A percentile compares a stretch with the other conserved stretches of the same genome.
These are phyloP conservation scores for Connochaetes taurinus DNA, from an alignment of 2,113 vertebrate species.

Conservation along the genomic window DNA sequence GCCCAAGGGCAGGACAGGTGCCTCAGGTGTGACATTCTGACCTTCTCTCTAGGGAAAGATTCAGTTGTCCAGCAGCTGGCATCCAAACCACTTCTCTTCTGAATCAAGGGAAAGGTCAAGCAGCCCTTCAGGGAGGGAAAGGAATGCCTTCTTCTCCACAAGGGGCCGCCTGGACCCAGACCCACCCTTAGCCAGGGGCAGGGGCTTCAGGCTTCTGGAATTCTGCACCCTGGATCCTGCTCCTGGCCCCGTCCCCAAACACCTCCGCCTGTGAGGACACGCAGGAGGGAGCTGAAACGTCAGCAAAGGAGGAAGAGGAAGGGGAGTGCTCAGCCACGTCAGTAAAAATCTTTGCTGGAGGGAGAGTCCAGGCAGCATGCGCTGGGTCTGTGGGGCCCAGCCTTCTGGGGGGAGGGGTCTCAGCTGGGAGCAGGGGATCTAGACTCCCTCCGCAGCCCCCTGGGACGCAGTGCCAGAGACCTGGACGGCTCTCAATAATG, in stretches of 20 bases:
- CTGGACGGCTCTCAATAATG: accelerated
- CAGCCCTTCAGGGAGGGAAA: background rate
- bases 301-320: background rate
- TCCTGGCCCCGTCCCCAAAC: background rate
- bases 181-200: background rate
- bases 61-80: background rate
- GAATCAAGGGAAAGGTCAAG: no score
- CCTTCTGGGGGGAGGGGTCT: background rate
- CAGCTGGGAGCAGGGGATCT: background rate
- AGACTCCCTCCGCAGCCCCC: background rate
- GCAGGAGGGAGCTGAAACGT: accelerated
- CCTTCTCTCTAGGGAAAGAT: background rate
- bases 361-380: background rate
- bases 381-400: background rate
- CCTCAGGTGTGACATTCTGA: background rate
- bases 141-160: background rate
- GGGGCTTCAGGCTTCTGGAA: background rate
- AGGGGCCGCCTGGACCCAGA: background rate
- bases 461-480: accelerated
- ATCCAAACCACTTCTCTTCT: background rate
- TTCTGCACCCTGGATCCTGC: background rate
- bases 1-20: background rate
- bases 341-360: background rate
- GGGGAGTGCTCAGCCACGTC: accelerated
- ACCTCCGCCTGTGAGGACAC: accelerated